These are phyloP conservation scores for Eulacestoma nigropectus DNA, from an alignment of 2,113 vertebrate species.

Conservation along the genomic window DNA sequence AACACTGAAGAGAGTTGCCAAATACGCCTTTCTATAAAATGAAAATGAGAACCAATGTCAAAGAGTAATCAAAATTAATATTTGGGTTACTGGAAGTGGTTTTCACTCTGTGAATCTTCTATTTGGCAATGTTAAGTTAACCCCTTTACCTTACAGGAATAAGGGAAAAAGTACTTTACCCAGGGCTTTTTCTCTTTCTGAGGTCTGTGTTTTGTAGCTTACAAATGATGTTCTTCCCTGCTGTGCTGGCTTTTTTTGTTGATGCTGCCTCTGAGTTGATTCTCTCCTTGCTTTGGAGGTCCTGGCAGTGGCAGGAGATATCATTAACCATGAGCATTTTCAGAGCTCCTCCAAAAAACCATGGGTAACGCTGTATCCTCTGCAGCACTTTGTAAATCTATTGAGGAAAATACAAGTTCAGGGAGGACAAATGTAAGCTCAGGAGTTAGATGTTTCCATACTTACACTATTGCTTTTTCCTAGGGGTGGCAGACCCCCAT, in stretches of 20 bases:
- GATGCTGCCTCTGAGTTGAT: not conserved
- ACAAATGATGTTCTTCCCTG: not conserved
- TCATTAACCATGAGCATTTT: not conserved
- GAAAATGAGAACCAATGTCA: not conserved
- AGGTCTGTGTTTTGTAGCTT: not conserved
- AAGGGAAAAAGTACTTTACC: not conserved
- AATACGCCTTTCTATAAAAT: not conserved
- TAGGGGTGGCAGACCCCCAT: not conserved
- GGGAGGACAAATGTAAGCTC: not conserved
- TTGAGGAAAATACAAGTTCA: not conserved
- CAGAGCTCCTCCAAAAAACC: not conserved
- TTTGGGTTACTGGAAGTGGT: not conserved
- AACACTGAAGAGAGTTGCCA: not conserved
- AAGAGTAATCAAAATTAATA: not conserved
- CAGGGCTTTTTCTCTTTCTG: not conserved
- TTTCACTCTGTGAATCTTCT: not conserved
- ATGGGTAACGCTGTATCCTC: not conserved
- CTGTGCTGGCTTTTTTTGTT: not conserved
- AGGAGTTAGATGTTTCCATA: not conserved
- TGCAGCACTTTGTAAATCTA: not conserved
- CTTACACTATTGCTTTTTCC: not conserved
- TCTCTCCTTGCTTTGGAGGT: not conserved
- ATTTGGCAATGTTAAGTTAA: not conserved
- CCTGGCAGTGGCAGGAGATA: not conserved
- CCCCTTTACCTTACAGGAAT: not conserved